Conservation (phyloP, 37 sponge, comb jelly and placozoan species). For the Ianthella basta region DNA sequence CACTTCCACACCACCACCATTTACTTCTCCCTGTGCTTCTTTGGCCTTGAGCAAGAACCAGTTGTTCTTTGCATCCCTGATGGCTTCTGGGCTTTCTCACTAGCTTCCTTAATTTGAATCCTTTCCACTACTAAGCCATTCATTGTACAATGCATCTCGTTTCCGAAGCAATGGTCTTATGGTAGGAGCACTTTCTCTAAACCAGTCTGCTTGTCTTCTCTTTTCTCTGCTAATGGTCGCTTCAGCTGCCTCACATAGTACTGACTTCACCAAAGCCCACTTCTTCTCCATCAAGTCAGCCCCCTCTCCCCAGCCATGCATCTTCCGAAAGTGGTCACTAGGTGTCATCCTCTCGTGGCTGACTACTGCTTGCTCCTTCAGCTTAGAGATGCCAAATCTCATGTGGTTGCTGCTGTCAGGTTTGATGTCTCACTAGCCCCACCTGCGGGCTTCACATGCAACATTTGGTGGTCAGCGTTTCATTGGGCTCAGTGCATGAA, state of each 20-base stretch:
- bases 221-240: constrained; percentile 24
- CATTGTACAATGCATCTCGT: background rate
- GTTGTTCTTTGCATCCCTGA: background rate
- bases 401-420: background rate
- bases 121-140: background rate
- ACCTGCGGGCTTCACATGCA: background rate
- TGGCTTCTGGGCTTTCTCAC: background rate
- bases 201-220: constrained; percentile 44
- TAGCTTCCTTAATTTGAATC: background rate
- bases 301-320: constrained; percentile 31
- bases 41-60: background rate
- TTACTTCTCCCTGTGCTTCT: constrained; percentile 1
- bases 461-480: constrained; percentile 38
- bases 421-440: background rate
- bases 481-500: constrained; percentile 29
- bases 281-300: background rate
- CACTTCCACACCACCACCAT: background rate
- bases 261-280: background rate
- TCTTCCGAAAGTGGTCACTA: constrained; percentile 13
- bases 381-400: constrained; percentile 1
- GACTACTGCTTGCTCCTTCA: constrained; percentile 2
- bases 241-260: background rate
- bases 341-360: background rate
- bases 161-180: background rate
- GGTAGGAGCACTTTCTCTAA: constrained; percentile 12